Evolutionary conservation across 2,797 vertebrate genomes (phyloP).

Genomic region (Caiman crocodilus): DNA sequence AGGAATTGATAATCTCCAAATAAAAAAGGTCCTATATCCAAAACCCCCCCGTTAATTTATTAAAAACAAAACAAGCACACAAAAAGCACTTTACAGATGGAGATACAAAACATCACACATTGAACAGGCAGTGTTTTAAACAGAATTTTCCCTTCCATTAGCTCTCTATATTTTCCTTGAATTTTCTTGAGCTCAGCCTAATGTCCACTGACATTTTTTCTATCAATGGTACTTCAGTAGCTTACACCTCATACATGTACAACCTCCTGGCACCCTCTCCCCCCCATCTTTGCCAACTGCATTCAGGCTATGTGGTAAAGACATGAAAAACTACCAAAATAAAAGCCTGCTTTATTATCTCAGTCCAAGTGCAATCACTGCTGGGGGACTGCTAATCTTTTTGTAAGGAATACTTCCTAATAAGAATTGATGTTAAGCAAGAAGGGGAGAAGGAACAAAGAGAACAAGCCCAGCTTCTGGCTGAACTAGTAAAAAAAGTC

Average conservation of each 20-base stretch:
- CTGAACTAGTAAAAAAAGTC: background rate
- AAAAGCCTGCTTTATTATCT: background rate
- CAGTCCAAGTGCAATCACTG: background rate
- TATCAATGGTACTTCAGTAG: fast-evolving
- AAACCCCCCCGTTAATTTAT: constrained; percentile 33
- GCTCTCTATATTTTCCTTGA: background rate
- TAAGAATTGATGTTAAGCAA: background rate
- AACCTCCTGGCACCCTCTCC: background rate
- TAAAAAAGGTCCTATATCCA: constrained; percentile 61
- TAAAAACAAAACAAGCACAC: constrained; percentile 36
- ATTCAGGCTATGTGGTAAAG: constrained; percentile 14
- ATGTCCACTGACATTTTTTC: background rate
- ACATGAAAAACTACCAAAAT: background rate
- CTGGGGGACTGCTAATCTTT: background rate
- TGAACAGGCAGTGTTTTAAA: background rate
- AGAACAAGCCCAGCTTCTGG: background rate
- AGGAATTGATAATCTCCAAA: constrained; percentile 61
- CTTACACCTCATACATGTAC: background rate
- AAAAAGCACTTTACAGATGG: constrained; percentile 27
- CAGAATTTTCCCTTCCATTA: background rate
- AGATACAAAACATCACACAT: background rate
- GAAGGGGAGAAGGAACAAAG: background rate
- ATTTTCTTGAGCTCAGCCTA: background rate
- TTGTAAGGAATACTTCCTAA: background rate
- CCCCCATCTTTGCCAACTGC: background rate